phyloP scores from a whole-genome alignment of 2,113 vertebrate species.

The Sceloporus undulatus region DNA sequence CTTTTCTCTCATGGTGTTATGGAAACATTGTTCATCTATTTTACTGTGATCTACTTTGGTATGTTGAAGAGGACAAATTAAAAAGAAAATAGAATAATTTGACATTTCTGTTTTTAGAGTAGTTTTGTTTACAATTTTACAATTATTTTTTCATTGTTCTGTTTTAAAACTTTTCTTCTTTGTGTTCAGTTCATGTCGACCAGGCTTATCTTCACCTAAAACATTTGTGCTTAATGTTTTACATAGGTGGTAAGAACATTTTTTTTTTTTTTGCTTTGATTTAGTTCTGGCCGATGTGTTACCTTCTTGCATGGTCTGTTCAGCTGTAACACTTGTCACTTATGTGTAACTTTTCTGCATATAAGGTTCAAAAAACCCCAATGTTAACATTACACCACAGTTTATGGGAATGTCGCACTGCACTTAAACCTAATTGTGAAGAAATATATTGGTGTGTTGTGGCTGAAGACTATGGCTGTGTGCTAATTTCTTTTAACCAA shows the following conservation, averaged over 20 bases:
- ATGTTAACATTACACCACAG: slow-evolving; percentile 84
- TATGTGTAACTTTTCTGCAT: slow-evolving; percentile 63
- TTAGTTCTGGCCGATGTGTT: slow-evolving; percentile 69
- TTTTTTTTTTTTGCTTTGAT: slow-evolving; percentile 53
- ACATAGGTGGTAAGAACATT: slow-evolving; percentile 90
- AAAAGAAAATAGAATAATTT: slow-evolving; percentile 21
- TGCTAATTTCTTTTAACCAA: slow-evolving; percentile 62
- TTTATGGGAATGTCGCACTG: slow-evolving; percentile 84
- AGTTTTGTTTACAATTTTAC: slow-evolving; percentile 48
- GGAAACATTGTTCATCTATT: slow-evolving; percentile 69
- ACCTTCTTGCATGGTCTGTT: slow-evolving; percentile 74
- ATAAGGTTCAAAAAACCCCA: slow-evolving; percentile 67
- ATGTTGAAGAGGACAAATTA: slow-evolving; percentile 35
- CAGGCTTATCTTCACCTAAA: slow-evolving; percentile 88
- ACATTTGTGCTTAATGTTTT: slow-evolving; percentile 89
- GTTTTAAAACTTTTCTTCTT: slow-evolving; percentile 81
- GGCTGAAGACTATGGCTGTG: slow-evolving; percentile 56
- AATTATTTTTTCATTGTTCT: slow-evolving; percentile 68
- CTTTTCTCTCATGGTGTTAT: slow-evolving; percentile 83
- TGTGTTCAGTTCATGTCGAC: slow-evolving; percentile 87
- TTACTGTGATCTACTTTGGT: slow-evolving; percentile 32
- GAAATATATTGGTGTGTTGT: slow-evolving; percentile 65
- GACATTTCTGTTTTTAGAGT: slow-evolving; percentile 25
- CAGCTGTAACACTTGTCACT: slow-evolving; percentile 66
- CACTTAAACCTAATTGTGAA: slow-evolving; percentile 75